Base-by-base conservation (phyloP, 2,888 invertebrate genomes). In the Eristalinus sepulchralis region DNA sequence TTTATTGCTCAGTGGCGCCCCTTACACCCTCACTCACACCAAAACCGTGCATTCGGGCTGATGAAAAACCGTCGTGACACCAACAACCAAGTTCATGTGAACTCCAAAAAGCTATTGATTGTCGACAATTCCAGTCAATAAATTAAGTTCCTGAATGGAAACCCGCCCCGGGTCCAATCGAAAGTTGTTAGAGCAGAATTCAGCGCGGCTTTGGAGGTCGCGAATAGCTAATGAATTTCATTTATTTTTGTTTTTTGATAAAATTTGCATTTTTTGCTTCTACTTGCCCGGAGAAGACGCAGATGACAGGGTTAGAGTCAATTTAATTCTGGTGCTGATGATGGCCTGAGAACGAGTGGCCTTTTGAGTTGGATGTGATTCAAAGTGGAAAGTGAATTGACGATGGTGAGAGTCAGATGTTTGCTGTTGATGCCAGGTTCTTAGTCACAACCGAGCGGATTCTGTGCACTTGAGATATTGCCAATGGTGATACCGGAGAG, bases 91-190 rank as follows among this genome's bases (percentile, higher is more conserved):
- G 47, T 47, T 47, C 47, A 17, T 17, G 47, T 8, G 47, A 47
- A 47, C 47, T 4, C 8, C 39, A 5, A n/a, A 4, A 0, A 1
- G n/a, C 47, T 47, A 47, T 47, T 47, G 47, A 47, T 47, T 17
- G 47, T 17, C 47, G 17, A 47, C 47, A 47, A 47, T 47, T 47
- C 17, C 17, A 47, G 17, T 8, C 39, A 71, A 71, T 71, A 71
- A 71, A 62, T 62, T 60, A 68, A 76, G 47, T 39, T 47, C 57
- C 10, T 57, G 22, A 24, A 22, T 57, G 57, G 24, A 24, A 53
- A 27, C 33, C 64, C 70, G 78, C 64, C 57, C 57, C 57, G 63
- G 70, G 78, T 78, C 64, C 70, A 78, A 78, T 78, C 64, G 78
- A 78, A 78, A 78, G 64, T 78, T 71, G 78, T 71, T 64, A 5